Evolutionary conservation across 2,797 vertebrate genomes (phyloP), one percentile per base, ranked within the genome.

Genomic region (Argyrosomus regius): DNA sequence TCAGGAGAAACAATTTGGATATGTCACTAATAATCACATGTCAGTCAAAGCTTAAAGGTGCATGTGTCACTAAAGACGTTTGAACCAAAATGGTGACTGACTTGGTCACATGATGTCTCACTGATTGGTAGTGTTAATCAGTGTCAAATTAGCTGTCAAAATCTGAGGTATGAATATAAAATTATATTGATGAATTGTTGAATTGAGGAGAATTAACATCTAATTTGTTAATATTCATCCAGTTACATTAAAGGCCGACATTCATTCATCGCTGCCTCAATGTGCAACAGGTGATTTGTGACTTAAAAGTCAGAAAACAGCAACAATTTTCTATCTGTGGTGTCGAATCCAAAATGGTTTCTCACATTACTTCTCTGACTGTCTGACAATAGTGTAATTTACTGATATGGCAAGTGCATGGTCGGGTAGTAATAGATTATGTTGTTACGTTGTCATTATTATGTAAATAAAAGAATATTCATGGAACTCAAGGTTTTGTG

Each of bases 1-100:
- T 85, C 79, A 70, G 46, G 56, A 81, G 84, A 78, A 73, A 81
- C 76, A 12, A 56, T 66, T 63, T 73, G 50, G 67, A 74, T 52
- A 22, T 77, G 50, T 82, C 75, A 53, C 24, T 41, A 57, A 82
- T 79, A 81, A 80, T 73, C 53, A 65, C 48, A 50, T 58, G 61
- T 80, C 82, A 84, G 53, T 84, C 83, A 68, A 62, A 54, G 31
- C 31, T 82, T 68, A 26, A 77, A 68, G 41, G 64, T 72, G 52
- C 61, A 1, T 11, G 75, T 80, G 70, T 81, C 78, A 72, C 18
- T 8, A 50, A 26, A 50, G 56, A 31, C 0, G 6, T 48, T 78
- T 70, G 13, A 58, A 13, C 58, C 41, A 17, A 43, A 46, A 61
- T 48, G 45, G 65, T 53, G 39, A 28, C 0, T 52, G 20, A 77